Conservation (phyloP, 1,140 invertebrate genomes). For the Bombus polaris region DNA sequence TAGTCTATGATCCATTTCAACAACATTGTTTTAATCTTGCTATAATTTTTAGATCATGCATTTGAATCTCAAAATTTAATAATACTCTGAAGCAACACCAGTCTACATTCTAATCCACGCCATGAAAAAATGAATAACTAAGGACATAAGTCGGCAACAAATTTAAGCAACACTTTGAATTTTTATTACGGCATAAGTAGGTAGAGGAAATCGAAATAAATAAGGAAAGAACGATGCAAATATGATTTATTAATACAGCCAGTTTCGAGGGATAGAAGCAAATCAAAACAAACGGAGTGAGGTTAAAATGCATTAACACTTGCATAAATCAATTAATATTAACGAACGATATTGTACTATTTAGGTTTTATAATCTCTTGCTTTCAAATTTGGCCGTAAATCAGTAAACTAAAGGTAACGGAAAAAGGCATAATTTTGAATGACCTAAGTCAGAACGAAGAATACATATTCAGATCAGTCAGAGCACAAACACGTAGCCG, state of each 20-base stretch:
- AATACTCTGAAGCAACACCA: background rate
- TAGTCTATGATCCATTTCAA: background rate
- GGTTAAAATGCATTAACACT: constrained; percentile 47
- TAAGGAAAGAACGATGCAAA: constrained; percentile 32
- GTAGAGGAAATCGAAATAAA: constrained; percentile 36
- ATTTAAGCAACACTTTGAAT: background rate
- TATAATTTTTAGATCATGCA: constrained; percentile 15
- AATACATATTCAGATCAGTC: constrained; percentile 28
- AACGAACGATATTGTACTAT: constrained; percentile 2
- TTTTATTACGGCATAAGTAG: constrained; percentile 8
- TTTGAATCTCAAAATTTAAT: background rate
- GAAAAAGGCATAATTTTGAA: constrained; percentile 41
- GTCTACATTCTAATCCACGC: too few relatives aligned
- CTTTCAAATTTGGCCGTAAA: background rate
- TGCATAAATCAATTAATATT: constrained; percentile 10
- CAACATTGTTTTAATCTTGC: background rate
- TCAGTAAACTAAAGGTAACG: constrained; percentile 8
- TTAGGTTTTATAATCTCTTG: background rate
- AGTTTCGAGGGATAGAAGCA: constrained; percentile 14
- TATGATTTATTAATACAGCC: constrained; percentile 40
- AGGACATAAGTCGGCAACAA: background rate
- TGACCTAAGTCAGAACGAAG: constrained; percentile 42
- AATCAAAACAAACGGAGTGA: constrained; percentile 45
- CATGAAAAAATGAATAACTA: constrained; percentile 13
- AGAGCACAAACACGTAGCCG: constrained; percentile 25